Conservation (phyloP, 2,113 vertebrate genomes). For the Aleadryas rufinucha region DNA sequence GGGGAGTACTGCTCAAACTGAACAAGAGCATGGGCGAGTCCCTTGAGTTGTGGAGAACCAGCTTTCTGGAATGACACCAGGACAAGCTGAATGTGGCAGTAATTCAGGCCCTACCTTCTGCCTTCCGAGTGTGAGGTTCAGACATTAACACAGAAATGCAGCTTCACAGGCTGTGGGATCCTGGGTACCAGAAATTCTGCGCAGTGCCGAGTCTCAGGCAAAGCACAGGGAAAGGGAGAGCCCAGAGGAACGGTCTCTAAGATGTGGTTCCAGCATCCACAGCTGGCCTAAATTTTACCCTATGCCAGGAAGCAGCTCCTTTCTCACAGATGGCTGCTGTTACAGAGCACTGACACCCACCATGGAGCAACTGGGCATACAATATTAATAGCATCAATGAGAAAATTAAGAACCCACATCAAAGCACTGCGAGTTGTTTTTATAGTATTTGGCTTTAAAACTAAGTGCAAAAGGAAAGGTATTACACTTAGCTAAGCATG, state of each 20-base stretch:
- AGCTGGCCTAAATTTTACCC: constrained; percentile 24
- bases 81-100: rapidly evolving
- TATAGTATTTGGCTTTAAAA: not conserved
- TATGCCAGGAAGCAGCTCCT: not conserved
- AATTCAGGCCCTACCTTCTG: not conserved
- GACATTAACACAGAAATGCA: not conserved
- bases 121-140: not conserved
- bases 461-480: not conserved
- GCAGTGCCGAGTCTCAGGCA: not conserved
- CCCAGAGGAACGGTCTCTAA: not conserved
- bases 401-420: constrained; percentile 38
- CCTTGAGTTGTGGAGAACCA: not conserved
- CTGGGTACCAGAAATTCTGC: not conserved
- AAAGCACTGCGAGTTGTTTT: constrained; percentile 12
- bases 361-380: not conserved
- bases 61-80: not conserved
- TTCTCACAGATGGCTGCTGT: constrained; percentile 21
- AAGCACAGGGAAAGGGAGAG: not conserved
- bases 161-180: not conserved
- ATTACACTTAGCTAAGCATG: not conserved
- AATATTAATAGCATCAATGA: constrained; percentile 36
- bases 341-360: not conserved
- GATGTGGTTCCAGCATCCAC: not conserved
- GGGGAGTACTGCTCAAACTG: not conserved
- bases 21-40: not conserved